Base-by-base conservation (phyloP, 2,888 invertebrate species). In the Sinopyrophorus schimmeli region DNA sequence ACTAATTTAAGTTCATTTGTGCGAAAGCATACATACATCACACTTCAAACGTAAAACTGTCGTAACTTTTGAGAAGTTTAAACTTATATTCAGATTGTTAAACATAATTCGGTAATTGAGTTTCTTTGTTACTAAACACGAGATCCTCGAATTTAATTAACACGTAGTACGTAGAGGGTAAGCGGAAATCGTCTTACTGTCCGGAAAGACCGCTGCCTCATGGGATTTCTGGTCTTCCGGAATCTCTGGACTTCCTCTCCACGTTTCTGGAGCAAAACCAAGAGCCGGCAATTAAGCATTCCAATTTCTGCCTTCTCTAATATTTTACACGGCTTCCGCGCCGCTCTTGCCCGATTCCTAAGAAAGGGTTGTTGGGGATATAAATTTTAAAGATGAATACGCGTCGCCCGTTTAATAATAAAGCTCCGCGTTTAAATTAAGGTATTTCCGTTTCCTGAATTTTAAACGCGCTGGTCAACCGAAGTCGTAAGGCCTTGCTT, bases 31-130 rank as follows among this genome's bases (percentile, higher is more conserved):
- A 34, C 26, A 42, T 26, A 26, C 34, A 32, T 34, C 23, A 34
- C 34, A 14, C 9, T 27, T 35, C 15, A 11, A 16, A 35, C 18
- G 18, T 44, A 44, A 44, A 44, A 35, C 44, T 44, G 43, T 43
- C 37, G 9, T 18, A 44, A 43, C 14, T 43, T 34, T 34, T 27
- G 17, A 16, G 26, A 34, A 44, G 44, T 46, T 46, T 10, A n/a
- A 12, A 17, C 16, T 23, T 38, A 26, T 28, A 38, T 38, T 38
- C 21, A 38, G 30, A 38, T 46, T 38, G 40, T 34, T 23, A 11
- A 40, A 17, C 20, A 54, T 55, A 55, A 57, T 57, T 57, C 51
- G 53, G 47, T 57, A 58, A 59, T 59, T 55, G 59, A 59, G 55
- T 57, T 57, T 57, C 57, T 59, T 59, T 54, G 55, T 56, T 56